Percentiles rank a stretch among this genome's conserved stretches.
phyloP scores from a whole-genome alignment of 2,888 invertebrate species.

The Nymphalis c-album region DNA sequence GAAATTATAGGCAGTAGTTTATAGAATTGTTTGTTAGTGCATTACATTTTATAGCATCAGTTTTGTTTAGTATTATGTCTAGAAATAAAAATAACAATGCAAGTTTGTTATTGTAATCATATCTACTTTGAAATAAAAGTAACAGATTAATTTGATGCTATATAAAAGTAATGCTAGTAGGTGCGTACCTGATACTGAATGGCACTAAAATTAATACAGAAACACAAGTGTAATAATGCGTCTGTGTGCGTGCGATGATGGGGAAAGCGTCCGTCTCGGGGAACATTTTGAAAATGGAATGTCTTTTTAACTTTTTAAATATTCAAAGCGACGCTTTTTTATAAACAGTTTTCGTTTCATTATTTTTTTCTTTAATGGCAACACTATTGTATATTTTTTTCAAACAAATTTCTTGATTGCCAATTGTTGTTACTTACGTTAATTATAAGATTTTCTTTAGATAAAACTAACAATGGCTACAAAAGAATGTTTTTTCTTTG shows the following conservation, averaged over 20 bases:
- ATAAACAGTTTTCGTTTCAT: conserved; percentile 35
- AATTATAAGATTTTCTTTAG: conserved; percentile 16
- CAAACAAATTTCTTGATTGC: conserved; percentile 16
- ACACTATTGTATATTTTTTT: conserved; percentile 23
- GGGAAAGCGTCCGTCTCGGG: conserved; percentile 61
- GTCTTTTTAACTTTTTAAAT: conserved; percentile 63
- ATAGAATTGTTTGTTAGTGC: conserved; percentile 28
- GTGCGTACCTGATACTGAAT: conserved; percentile 9
- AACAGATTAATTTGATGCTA: too few relatives aligned
- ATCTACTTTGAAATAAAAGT: background rate
- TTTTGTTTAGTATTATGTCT: conserved; percentile 5
- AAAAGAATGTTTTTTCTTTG: background rate
- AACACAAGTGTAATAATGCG: conserved; percentile 31
- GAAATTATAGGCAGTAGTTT: conserved; percentile 32
- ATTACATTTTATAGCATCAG: conserved; percentile 24
- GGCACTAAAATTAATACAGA: conserved; percentile 26
- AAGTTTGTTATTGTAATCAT: background rate
- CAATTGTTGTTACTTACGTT: conserved; percentile 10
- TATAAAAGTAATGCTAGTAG: background rate
- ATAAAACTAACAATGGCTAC: conserved; percentile 1
- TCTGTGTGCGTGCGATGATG: conserved; percentile 66
- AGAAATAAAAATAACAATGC: conserved; percentile 13
- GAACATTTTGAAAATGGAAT: conserved; percentile 70
- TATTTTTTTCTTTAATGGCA: conserved; percentile 30
- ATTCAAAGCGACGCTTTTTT: conserved; percentile 50